phyloP scores from a whole-genome alignment of 2,113 vertebrate genomes.

The Antigone vipio region DNA sequence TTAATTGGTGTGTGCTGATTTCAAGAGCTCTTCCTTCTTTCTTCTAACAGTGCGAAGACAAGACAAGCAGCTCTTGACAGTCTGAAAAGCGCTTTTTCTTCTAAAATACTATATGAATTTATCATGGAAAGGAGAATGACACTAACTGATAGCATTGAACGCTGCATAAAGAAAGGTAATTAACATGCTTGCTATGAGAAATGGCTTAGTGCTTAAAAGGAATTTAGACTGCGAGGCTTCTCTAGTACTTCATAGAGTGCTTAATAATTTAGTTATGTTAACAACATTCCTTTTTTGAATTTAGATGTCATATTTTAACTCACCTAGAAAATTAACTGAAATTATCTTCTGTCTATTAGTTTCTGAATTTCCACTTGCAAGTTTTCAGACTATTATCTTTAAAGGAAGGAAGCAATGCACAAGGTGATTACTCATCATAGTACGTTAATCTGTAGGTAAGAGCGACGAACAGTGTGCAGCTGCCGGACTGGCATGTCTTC shows the following conservation, averaged over 20 bases:
- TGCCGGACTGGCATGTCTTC: conserved; percentile 87
- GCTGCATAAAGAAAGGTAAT: conserved; percentile 97
- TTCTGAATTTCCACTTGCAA: neutral
- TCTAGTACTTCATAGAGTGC: neutral
- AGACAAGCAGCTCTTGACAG: conserved; percentile 92
- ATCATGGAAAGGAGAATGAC: conserved; percentile 95
- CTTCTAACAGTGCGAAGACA: conserved; percentile 87
- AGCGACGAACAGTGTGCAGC: conserved; percentile 91
- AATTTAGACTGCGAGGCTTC: neutral
- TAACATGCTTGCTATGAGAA: neutral
- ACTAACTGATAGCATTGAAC: conserved; percentile 93
- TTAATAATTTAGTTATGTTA: neutral
- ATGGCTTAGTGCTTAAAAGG: neutral
- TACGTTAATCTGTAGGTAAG: conserved; percentile 79
- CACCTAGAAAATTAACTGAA: neutral
- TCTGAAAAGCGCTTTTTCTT: conserved; percentile 89
- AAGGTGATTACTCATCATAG: neutral
- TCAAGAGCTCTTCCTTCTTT: neutral
- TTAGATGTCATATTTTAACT: neutral
- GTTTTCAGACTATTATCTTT: neutral
- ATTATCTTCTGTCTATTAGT: neutral
- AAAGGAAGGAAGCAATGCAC: neutral
- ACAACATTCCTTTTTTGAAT: neutral
- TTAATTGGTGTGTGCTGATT: neutral
- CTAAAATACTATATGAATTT: conserved; percentile 93